Percentiles rank a stretch among this genome's conserved stretches.
These are phyloP conservation scores for Drosophila robusta DNA, from an alignment of 2,888 invertebrate species.

Conservation along the genomic window DNA sequence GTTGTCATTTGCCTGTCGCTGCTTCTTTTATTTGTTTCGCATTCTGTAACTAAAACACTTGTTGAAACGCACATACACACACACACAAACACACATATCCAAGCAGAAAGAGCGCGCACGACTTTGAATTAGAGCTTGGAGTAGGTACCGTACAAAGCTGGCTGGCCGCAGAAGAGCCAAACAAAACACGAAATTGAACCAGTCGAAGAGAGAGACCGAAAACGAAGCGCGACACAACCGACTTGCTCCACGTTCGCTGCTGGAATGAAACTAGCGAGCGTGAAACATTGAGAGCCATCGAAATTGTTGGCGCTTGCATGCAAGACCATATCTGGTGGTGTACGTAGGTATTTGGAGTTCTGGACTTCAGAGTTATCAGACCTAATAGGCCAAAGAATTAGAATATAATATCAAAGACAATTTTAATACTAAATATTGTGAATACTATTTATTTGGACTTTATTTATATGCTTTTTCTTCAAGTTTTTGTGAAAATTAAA, in stretches of 20 bases:
- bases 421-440: neutral
- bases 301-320: conserved; percentile 17
- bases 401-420: neutral
- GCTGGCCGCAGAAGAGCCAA: conserved; percentile 42
- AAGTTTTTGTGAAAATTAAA: neutral
- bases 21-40: conserved; percentile 45
- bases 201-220: conserved; percentile 27
- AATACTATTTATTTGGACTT: no score
- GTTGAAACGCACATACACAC: conserved; percentile 42
- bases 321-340: neutral
- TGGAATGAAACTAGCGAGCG: conserved; percentile 53
- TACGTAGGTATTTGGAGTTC: conserved; percentile 9
- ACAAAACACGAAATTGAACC: conserved; percentile 46
- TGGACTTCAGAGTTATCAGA: conserved; percentile 1
- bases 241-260: conserved; percentile 55
- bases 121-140: conserved; percentile 49
- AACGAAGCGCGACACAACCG: conserved; percentile 50
- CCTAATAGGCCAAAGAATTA: no score
- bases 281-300: conserved; percentile 17
- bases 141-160: conserved; percentile 44
- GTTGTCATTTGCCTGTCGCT: conserved; percentile 31
- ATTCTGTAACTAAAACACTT: conserved; percentile 57
- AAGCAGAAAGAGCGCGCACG: conserved; percentile 36
- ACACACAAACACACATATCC: conserved; percentile 16
- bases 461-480: no score